Evolutionary conservation across 2,888 invertebrate species (phyloP), one percentile per base, ranked within the genome.

Genomic region (Phyllotreta cruciferae): DNA sequence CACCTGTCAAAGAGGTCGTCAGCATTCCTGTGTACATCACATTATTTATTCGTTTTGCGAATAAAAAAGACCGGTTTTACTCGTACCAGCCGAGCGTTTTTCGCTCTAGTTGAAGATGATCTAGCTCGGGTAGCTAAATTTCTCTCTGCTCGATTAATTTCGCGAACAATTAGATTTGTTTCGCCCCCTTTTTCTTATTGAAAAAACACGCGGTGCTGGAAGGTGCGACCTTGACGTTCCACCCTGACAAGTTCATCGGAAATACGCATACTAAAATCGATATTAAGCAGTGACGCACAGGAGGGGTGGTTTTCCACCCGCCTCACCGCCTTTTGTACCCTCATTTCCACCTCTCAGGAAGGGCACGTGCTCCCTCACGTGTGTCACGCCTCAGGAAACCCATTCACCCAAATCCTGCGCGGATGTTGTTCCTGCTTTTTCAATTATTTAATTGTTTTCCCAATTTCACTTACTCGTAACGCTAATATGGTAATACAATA

Each of bases 221-320:
- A 34, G 56, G 34, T 56, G 50, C 11, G 64, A 61, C 64, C 67
- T 67, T 67, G 67, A 56, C 50, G 64, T 63, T 61, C 56, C 68
- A 63, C 71, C 67, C 60, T 66, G 24, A 41, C 53, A 58, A 60
- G 54, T 57, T 44, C 67, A 62, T 71, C 72, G 68, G 65, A 66
- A 67, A 70, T 71, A 75, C 73, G 72, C 71, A 73, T 56, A 72
- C 70, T 71, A 71, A 70, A 75, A 75, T 75, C 75, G 75, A 79
- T 79, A 78, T 78, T 77, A 76, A 75, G 76, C 76, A 74, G 77
- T 80, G 79, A 80, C 80, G 80, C 79, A 80, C 79, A 76, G 70
- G 72, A 73, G 73, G 74, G 76, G 77, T 74, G 77, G 66, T 66
- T 68, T 72, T 69, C 71, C 74, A 72, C 70, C 74, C 74, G 71